Conservation (phyloP, 2,888 invertebrate species). For the Mystacides longicornis region DNA sequence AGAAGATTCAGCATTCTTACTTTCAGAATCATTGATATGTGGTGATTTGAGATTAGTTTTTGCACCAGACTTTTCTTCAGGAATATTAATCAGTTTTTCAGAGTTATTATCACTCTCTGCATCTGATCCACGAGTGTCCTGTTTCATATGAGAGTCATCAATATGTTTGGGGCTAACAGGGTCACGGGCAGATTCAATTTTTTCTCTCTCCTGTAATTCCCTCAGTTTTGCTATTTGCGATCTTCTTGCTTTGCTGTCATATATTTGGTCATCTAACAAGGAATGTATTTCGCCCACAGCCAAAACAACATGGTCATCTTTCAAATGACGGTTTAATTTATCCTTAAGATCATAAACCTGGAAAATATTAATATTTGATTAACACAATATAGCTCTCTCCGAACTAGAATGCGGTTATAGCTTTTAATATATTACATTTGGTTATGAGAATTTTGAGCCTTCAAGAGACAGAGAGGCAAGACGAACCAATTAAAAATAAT, state of each 20-base stretch:
- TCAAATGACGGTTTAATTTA: slow-evolving; percentile 23
- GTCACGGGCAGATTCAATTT: slow-evolving; percentile 3
- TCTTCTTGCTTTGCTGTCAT: neutral
- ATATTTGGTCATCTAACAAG: slow-evolving; percentile 5
- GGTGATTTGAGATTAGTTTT: too few species aligned
- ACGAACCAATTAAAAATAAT: neutral
- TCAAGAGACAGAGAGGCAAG: neutral
- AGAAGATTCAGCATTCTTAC: too few species aligned
- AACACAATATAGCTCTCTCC: too few species aligned
- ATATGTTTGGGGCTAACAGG: neutral
- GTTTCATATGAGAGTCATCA: neutral
- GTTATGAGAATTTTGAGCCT: too few species aligned
- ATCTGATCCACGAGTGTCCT: too few species aligned
- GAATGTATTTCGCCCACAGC: slow-evolving; percentile 19
- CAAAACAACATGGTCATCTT: slow-evolving; percentile 23
- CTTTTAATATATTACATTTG: too few species aligned
- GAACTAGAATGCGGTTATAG: too few species aligned
- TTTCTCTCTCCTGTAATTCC: neutral
- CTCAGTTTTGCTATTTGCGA: neutral
- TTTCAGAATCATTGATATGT: too few species aligned
- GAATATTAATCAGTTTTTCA: too few species aligned
- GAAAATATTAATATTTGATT: too few species aligned
- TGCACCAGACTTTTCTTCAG: too few species aligned
- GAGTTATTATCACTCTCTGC: too few species aligned
- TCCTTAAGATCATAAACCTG: slow-evolving; percentile 24